phyloP scores from a whole-genome alignment of 2,113 vertebrate genomes.

The Phylloscopus trochiloides region DNA sequence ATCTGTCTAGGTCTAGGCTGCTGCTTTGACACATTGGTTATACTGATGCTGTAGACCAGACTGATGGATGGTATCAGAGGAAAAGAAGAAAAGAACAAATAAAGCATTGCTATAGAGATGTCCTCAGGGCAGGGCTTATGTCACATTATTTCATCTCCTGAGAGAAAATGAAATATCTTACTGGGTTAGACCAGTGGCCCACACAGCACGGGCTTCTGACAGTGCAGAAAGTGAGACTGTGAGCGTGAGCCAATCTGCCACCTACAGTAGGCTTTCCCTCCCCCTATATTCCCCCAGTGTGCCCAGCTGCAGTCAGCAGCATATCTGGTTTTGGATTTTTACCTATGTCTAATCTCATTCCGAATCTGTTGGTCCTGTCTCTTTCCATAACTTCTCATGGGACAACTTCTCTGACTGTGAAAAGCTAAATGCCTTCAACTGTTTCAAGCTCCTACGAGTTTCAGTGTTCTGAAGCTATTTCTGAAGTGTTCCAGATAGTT shows the following conservation, averaged over 20 bases:
- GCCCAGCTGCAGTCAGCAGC: not conserved
- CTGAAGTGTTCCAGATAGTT: not conserved
- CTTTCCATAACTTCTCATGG: not conserved
- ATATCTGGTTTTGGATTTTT: not conserved
- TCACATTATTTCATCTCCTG: not conserved
- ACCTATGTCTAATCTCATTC: not conserved
- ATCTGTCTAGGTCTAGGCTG: not conserved
- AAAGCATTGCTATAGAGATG: not conserved
- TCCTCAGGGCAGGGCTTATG: not conserved
- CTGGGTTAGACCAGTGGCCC: not conserved
- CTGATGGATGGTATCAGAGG: not conserved
- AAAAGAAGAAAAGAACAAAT: not conserved
- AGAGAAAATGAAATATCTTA: not conserved
- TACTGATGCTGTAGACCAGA: not conserved
- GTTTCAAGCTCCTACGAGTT: not conserved
- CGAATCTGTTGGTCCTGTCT: not conserved
- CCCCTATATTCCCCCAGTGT: not conserved
- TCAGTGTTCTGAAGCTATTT: not conserved
- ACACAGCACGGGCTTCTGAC: not conserved
- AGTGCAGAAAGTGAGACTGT: not conserved
- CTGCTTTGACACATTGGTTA: not conserved
- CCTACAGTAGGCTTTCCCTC: not conserved
- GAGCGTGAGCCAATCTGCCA: fast-evolving
- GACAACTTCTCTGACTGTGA: not conserved
- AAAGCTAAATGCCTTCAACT: not conserved